Evolutionary conservation across 2,113 vertebrate species (phyloP), one percentile per base, ranked within the genome.

Genomic region (Uropsilus gracilis): DNA sequence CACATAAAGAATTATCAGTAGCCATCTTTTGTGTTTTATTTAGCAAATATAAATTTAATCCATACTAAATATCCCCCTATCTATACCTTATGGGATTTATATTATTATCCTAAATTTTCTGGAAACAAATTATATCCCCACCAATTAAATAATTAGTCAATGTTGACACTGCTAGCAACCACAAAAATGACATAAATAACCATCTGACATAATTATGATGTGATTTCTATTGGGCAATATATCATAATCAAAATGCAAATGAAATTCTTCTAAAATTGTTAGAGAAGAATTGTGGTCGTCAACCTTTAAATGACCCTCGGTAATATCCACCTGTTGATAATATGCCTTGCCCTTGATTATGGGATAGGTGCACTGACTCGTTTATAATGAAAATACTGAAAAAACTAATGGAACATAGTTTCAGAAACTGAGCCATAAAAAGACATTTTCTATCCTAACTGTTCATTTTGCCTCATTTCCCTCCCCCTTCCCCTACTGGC

Each of bases 1-100:
- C 53, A 57, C 64, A 55, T 14, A 53, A 63, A 94, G 1, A 42
- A 94, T 90, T 88, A 32, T 24, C 81, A 75, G 53, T 50, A 78
- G 30, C 1, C 16, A 24, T 22, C 18, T 75, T 72, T 69, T 86
- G 14, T 34, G 50, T 68, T 86, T 72, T 55, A 55, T 94, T 76
- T 32, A 81, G 17, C 2, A 90, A 57, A 84, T 50, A 2, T 57
- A 14, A 61, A 32, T 50, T 39, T 10, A 86, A 75, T 7, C 20
- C n/a, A 24, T n/a, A n/a, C 18, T 76, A 78, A 77, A 0, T 26
- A 1, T 9, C 46, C 83, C 24, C 32, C 11, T 66, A 55, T 42
- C 72, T 1, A 66, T 48, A 22, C 82, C 22, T n/a, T 3, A 48
- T 37, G 11, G 8, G 6, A 59, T 20, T 34, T 37, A 61, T 17